Evolutionary conservation across 1,140 invertebrate species (phyloP), one percentile per base, ranked within the genome.

Genomic region (Neuroterus valhalla): DNA sequence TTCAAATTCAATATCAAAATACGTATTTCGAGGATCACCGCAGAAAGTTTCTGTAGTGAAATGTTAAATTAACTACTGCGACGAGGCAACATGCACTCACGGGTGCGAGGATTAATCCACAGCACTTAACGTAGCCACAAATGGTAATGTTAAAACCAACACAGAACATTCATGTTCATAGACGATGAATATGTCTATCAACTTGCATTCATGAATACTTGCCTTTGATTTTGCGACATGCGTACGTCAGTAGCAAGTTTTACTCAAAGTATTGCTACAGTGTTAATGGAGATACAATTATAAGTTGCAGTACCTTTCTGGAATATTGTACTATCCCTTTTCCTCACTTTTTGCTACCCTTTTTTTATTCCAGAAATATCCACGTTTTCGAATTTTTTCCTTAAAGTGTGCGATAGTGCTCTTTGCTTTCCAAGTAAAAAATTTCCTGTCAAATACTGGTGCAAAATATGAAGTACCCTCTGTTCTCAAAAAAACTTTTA

Each of bases 151-250:
- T 62, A 38, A 31, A 62, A 38, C 26, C 55, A 23, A 26, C 55
- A 62, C n/a, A 62, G 55, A 62, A 62, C 55, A 62, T 62, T 62
- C 31, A 62, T 31, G 55, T 55, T 23, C 50, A 55, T 23, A 55
- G 11, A 55, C 14, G 50, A 55, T 19, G 50, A 55, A 55, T 55
- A 55, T 62, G 55, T 62, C 26, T 62, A 62, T 62, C 55, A 62
- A 62, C 55, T 62, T 62, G 55, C 55, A 62, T 62, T 62, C 55
- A 62, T 62, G 55, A 62, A 62, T 62, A 62, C 23, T 14, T 38
- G 4, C 26, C 55, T 62, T 62, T 62, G 55, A 62, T 62, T 62
- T 62, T 62, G 55, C 23, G 14, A 15, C 10, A 62, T 15, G 26
- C 26, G 14, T 31, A n/a, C 8, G 31, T 62, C 23, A 38, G 5